Base-by-base conservation (phyloP, 1,140 invertebrate species). In the Drosophila chauvacae region DNA sequence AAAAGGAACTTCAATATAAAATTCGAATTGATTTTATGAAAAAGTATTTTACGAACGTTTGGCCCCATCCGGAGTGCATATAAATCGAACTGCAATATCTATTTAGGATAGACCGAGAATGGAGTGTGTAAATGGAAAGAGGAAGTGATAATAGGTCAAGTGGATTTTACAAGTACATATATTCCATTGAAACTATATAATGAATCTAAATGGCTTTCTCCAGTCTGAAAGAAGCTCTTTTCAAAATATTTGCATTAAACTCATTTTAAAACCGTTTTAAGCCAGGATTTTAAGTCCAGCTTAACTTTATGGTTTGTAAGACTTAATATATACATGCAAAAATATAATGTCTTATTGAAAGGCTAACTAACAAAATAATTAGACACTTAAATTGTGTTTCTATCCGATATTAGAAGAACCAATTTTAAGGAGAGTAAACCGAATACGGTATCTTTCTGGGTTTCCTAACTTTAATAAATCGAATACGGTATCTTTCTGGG, bases 21-120 rank as follows among this genome's bases (percentile, higher is more conserved):
- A 87, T 61, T 77, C 53, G 53, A 83, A 87, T 88, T 80, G 84
- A 70, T 88, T 88, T 74, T 77, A 58, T 51, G 61, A 69, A 80
- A 77, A 80, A 73, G 65, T 88, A 83, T 88, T 79, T 69, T 37
- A 41, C 41, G 58, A 73, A 55, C 45, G 42, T 76, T 72, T 48
- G 45, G 26, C 47, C 47, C 16, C 28, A 48, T 48, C 71, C 73
- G 77, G 60, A 78, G 47, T 63, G 64, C 65, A 57, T 71, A 47
- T 47, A 48, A 64, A 68, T 39, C 41, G 18, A 44, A 65, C 28
- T 42, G 18, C 33, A 69, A 65, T 13, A 61, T 42, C 18, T 33
- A 59, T 16, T 13, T 42, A 28, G 42, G 56, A 42, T 59, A 47
- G 42, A 35, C 14, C 9, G 44, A 33, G 18, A 50, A 56, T 42